Evolutionary conservation across 2,797 vertebrate genomes (phyloP).

Genomic region (Lophius americanus): DNA sequence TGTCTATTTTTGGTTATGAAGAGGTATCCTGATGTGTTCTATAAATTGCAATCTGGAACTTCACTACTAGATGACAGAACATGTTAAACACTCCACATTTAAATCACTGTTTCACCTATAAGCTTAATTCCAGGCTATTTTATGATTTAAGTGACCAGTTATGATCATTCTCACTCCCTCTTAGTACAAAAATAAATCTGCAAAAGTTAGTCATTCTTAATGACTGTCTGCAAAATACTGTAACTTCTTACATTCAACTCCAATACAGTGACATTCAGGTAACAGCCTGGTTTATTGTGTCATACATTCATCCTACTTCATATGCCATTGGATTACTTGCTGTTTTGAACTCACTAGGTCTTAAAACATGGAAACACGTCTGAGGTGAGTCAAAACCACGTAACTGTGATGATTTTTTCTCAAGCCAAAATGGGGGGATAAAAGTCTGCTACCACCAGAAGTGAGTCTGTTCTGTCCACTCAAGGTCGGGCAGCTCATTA

Average conservation of each 20-base stretch:
- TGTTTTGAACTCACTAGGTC: slow-evolving; percentile 12
- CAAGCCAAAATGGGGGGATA: slow-evolving; percentile 27
- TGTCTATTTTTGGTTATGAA: no score
- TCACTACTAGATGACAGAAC: no score
- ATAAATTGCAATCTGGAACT: no score
- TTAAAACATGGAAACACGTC: slow-evolving; percentile 17
- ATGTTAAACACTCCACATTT: no score
- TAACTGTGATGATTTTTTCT: slow-evolving; percentile 13
- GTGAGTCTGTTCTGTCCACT: slow-evolving; percentile 60
- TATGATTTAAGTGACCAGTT: slow-evolving; percentile 19
- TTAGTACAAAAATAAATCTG: slow-evolving; percentile 50
- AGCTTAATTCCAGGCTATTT: background rate
- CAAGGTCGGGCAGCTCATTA: slow-evolving; percentile 71
- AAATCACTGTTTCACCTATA: no score
- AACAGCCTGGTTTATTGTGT: background rate
- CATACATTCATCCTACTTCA: slow-evolving; percentile 20
- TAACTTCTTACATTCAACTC: slow-evolving; percentile 51
- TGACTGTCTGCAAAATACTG: slow-evolving; percentile 57
- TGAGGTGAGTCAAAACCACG: slow-evolving; percentile 4
- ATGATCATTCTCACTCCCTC: slow-evolving; percentile 25
- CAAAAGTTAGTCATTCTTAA: slow-evolving; percentile 62
- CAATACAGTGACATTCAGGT: slow-evolving; percentile 30
- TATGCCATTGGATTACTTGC: background rate
- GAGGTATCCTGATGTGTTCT: no score
- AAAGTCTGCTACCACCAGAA: slow-evolving; percentile 39